These are phyloP conservation scores for Bombus confusus DNA, from an alignment of 1,140 invertebrate genomes.

Conservation along the genomic window DNA sequence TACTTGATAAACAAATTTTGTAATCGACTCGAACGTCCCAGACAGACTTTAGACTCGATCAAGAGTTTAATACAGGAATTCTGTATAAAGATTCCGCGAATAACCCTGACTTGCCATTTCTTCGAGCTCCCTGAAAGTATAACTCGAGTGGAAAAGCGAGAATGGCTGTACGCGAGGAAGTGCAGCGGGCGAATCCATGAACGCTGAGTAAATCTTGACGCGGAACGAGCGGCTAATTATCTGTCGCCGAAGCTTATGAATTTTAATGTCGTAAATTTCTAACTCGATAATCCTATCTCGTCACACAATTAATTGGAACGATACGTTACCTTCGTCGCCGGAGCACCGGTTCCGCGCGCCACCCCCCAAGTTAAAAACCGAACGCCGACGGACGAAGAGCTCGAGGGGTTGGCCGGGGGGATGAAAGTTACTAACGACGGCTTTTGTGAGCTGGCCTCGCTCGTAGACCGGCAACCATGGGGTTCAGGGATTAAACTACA, in stretches of 20 bases:
- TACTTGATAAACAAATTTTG: not conserved
- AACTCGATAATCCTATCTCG: conserved; percentile 58
- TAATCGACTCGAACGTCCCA: not conserved
- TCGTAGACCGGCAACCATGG: conserved; percentile 36
- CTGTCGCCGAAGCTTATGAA: conserved; percentile 53
- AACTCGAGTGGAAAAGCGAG: not conserved
- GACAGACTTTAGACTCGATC: too few relatives aligned
- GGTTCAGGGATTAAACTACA: conserved; percentile 63
- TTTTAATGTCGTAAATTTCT: conserved; percentile 67
- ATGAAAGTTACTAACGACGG: conserved; percentile 73
- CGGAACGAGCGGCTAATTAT: conserved; percentile 47
- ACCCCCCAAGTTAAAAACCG: conserved; percentile 35
- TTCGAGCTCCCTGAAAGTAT: not conserved
- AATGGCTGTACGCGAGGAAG: not conserved
- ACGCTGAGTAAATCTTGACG: conserved; percentile 29
- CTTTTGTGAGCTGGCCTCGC: conserved; percentile 63
- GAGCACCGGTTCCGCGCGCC: not conserved
- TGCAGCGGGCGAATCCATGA: not conserved
- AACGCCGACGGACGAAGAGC: conserved; percentile 9
- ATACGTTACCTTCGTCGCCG: conserved; percentile 62
- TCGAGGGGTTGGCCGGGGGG: conserved; percentile 34
- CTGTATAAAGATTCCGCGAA: too few relatives aligned
- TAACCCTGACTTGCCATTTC: too few relatives aligned
- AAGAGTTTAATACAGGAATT: too few relatives aligned
- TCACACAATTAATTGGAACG: conserved; percentile 71